Conservation (phyloP, 2,888 invertebrate genomes). For the Mycogona germanica region DNA sequence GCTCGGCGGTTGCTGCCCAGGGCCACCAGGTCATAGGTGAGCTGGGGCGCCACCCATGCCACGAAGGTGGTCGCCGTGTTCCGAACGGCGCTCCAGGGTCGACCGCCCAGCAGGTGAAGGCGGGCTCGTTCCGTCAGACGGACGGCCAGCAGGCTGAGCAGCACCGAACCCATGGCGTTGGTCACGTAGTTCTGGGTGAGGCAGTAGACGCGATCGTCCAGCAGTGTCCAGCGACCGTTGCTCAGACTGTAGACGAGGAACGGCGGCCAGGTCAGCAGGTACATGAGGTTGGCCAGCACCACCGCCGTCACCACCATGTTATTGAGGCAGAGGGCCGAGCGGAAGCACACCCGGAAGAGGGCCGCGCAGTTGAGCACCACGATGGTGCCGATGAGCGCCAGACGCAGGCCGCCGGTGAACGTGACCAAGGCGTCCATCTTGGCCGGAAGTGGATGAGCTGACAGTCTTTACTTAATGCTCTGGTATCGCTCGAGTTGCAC, state of each 20-base stretch:
- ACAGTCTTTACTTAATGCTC: too few relatives aligned
- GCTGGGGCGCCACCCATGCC: conserved; percentile 20
- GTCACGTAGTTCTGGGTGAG: conserved; percentile 21
- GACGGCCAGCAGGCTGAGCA: conserved; percentile 18
- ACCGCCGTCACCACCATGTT: conserved; percentile 10
- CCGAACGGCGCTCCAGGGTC: background rate
- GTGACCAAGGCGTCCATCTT: background rate
- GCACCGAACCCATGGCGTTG: conserved; percentile 20
- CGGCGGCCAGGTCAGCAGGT: conserved; percentile 20
- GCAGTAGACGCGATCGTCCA: conserved; percentile 20
- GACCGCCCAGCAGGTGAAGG: background rate
- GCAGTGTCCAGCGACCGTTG: conserved; percentile 18
- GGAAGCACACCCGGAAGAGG: conserved; percentile 3
- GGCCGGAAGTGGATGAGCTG: too few relatives aligned
- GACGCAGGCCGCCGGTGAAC: conserved; percentile 1
- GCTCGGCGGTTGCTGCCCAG: conserved; percentile 8
- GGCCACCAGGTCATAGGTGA: conserved; percentile 19
- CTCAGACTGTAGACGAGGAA: conserved; percentile 18
- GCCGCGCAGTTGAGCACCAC: conserved; percentile 6
- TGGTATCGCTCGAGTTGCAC: too few relatives aligned
- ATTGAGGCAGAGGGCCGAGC: conserved; percentile 10
- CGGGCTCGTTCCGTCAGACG: background rate
- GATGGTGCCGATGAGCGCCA: conserved; percentile 2
- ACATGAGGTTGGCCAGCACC: conserved; percentile 18
- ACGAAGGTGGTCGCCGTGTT: conserved; percentile 10